Evolutionary conservation across 2,113 vertebrate species (phyloP), one percentile per base, ranked within the genome.

Genomic region (Callorhinus ursinus): DNA sequence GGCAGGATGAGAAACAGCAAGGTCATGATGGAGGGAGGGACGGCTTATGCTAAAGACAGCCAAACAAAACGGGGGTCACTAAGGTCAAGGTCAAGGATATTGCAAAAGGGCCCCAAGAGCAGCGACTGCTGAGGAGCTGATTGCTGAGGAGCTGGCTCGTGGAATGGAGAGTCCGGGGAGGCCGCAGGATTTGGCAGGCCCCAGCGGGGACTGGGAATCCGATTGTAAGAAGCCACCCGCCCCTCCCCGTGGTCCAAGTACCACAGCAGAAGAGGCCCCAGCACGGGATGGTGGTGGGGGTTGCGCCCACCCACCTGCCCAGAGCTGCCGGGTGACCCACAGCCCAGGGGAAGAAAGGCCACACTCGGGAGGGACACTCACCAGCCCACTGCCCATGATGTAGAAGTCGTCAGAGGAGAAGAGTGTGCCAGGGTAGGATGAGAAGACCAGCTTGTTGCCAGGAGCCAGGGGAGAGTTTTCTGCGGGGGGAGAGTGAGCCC

Each of bases 401-500:
- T 99, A 99, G 98, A 99, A 99, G 98, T 99, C 99, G 61, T 99
- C 99, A 2, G 99, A 98, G 1, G 99, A 99, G 97, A 99, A 99
- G 94, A 99, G 99, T 33, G 99, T 98, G 82, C 99, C 99, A 0
- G 99, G 99, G 76, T 99, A 99, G 53, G 99, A 99, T 0, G 99
- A 99, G 97, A 99, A 99, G 0, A 99, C 99, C 97, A 99, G 98
- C 85, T 96, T 71, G 55, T 96, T 98, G 19, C 99, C 99, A 0
- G 99, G 99, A 97, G 99, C 98, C 94, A 86, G 65, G 3, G 49
- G 91, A 1, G 19, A 92, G 94, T 65, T 93, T 98, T 99, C 99
- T 99, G 98, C 57, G 72, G 76, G 42, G 21, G 84, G 19, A 33
- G 5, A 61, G 36, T 4, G 1, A 57, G 31, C 0, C 93, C 5